Conservation (phyloP, 2,888 invertebrate genomes). For the Ormyrus thymus region DNA sequence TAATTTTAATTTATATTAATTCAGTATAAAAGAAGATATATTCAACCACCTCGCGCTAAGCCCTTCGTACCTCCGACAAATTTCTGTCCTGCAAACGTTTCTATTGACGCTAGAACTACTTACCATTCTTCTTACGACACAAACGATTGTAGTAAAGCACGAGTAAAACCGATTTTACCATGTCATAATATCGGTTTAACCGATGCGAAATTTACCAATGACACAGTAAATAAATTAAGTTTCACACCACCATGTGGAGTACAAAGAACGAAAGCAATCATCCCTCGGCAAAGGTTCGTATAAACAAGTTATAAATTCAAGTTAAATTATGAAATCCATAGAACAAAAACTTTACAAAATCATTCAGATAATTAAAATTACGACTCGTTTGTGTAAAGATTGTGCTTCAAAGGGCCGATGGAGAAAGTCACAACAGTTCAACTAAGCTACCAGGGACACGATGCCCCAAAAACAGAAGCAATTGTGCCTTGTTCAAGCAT, state of each 20-base stretch:
- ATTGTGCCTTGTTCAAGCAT: conserved; percentile 69
- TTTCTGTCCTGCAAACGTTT: conserved; percentile 64
- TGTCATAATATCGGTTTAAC: conserved; percentile 58
- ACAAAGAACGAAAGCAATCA: conserved; percentile 65
- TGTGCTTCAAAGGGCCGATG: conserved; percentile 65
- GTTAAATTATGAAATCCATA: too few species aligned
- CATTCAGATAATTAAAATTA: too few species aligned
- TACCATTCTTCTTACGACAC: conserved; percentile 68
- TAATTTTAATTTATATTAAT: neutral
- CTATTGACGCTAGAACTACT: conserved; percentile 66
- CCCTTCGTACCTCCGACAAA: conserved; percentile 65
- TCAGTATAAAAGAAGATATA: conserved; percentile 65
- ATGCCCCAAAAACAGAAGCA: conserved; percentile 62
- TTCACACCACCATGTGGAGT: conserved; percentile 65
- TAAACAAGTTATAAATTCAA: too few species aligned
- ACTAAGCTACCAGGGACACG: conserved; percentile 67
- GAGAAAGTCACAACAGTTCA: conserved; percentile 68
- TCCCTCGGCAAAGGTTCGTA: conserved; percentile 66
- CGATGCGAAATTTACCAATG: conserved; percentile 64
- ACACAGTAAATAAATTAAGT: conserved; percentile 67
- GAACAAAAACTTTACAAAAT: too few species aligned
- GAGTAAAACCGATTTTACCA: conserved; percentile 64
- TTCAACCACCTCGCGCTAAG: conserved; percentile 68
- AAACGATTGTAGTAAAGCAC: conserved; percentile 47
- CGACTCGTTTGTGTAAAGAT: conserved; percentile 55